Base-by-base conservation (phyloP, 2,888 invertebrate genomes). In the Eupithecia inturbata region DNA sequence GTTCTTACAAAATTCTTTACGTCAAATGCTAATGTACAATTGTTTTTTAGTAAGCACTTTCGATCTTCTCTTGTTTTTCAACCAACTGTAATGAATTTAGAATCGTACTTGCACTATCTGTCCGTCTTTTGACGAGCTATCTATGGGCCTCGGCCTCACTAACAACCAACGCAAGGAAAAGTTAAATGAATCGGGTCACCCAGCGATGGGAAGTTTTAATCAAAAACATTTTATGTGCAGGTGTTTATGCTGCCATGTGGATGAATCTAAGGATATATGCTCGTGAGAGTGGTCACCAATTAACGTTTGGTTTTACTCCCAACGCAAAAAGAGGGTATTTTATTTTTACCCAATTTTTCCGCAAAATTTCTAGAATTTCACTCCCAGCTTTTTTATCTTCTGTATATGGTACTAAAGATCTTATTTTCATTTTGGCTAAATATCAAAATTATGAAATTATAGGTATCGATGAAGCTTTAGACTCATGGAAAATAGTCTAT, bases 141-240 rank as follows among this genome's bases (percentile, higher is more conserved):
- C 22, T 3, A 67, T 6, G 26, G 28, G 10, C 53, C 12, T n/a
- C 68, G 28, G 10, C 53, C 12, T n/a, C 68, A 53, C 67, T 71
- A 70, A 26, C 16, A 76, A 45, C 68, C 75, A 72, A 45, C 69
- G 78, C 80, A 74, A 79, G 77, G 82, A 84, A 86, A 90, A 89
- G 88, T 89, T 89, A 87, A 88, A 89, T 89, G 87, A 89, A 89
- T 88, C 83, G 83, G 78, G 77, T 80, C 77, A 77, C 81, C 83
- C 67, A 81, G 82, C 82, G 81, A 84, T 84, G 82, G 80, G 82
- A 87, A 89, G 85, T 88, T 89, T 88, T 88, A 85, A 88, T 88
- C 87, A 86, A 88, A 87, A 88, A 84, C 87, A 83, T 82, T 85
- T 85, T 68, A 19, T 49, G 63, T 62, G 19, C 62, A 62, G 31